phyloP scores from a whole-genome alignment of 1,140 invertebrate species.

The Sinella curviseta region DNA sequence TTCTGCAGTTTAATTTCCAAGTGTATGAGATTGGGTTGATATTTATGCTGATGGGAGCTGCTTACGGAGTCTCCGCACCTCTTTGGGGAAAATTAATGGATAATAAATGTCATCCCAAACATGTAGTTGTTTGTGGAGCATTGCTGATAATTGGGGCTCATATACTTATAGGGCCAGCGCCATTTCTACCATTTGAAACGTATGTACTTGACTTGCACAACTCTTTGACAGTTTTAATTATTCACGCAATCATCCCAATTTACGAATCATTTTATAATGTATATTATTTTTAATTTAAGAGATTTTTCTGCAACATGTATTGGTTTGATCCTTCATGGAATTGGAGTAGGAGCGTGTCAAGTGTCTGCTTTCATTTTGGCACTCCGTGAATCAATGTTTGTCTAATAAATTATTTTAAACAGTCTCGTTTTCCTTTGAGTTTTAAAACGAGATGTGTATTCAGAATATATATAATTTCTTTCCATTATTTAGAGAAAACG shows the following conservation, averaged over 20 bases:
- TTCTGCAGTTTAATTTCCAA: conserved; percentile 63
- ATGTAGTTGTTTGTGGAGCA: conserved; percentile 67
- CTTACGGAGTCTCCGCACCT: conserved; percentile 72
- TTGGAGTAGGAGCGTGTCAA: conserved; percentile 75
- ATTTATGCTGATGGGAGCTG: conserved; percentile 83
- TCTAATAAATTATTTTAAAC: conserved; percentile 3
- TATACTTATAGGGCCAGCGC: conserved; percentile 71
- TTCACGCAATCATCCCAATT: too few relatives aligned
- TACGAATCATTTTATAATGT: neutral
- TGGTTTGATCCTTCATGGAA: conserved; percentile 72
- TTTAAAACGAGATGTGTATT: too few relatives aligned
- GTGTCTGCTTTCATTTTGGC: conserved; percentile 79
- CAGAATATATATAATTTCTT: too few relatives aligned
- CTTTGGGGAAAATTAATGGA: conserved; percentile 80
- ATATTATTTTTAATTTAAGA: neutral
- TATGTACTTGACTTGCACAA: conserved; percentile 53
- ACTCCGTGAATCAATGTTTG: conserved; percentile 71
- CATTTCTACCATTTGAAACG: conserved; percentile 66
- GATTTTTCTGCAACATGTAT: conserved; percentile 59
- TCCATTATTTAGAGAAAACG: conserved; percentile 61
- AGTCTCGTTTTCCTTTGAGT: neutral
- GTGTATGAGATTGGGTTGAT: conserved; percentile 76
- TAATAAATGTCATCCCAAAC: conserved; percentile 64
- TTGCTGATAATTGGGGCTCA: conserved; percentile 68
- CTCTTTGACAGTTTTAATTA: neutral